Conservation (phyloP, 2,797 vertebrate genomes). For the Sciaenops ocellatus region DNA sequence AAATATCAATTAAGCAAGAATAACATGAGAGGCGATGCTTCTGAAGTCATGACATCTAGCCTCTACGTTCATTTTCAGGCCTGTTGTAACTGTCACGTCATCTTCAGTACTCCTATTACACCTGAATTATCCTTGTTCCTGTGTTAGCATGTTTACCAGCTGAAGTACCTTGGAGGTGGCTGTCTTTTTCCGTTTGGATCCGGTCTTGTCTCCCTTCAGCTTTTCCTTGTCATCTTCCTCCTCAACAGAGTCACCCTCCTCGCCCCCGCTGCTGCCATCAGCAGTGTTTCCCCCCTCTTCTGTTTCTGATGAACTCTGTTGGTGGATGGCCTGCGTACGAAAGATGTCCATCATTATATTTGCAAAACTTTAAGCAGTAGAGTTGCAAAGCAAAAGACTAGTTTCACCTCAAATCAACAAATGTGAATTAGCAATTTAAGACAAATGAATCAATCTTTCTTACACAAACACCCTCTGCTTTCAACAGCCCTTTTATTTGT, state of each 20-base stretch:
- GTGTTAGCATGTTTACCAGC: not conserved
- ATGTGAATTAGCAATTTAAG: too few species aligned
- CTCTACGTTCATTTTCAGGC: too few species aligned
- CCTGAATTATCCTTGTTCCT: not conserved
- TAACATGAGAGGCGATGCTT: not conserved
- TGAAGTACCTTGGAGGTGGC: slow-evolving; percentile 89
- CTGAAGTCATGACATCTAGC: not conserved
- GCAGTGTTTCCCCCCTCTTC: slow-evolving; percentile 92
- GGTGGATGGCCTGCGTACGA: slow-evolving; percentile 89
- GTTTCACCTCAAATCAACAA: too few species aligned
- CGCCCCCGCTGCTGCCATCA: slow-evolving; percentile 93
- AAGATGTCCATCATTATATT: not conserved
- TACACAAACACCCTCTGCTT: not conserved
- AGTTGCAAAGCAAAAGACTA: too few species aligned
- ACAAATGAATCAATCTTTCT: not conserved
- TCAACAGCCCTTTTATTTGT: slow-evolving; percentile 2
- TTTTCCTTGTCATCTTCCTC: slow-evolving; percentile 91
- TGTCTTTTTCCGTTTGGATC: slow-evolving; percentile 94
- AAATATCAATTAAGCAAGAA: not conserved
- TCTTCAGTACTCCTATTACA: not conserved
- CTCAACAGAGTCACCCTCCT: slow-evolving; percentile 91
- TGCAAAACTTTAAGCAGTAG: not conserved
- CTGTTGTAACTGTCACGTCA: not conserved
- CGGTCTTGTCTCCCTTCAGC: slow-evolving; percentile 91
- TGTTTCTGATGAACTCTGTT: slow-evolving; percentile 95